Conservation (phyloP, 2,797 vertebrate species). For the Philypnodon macrostomus region DNA sequence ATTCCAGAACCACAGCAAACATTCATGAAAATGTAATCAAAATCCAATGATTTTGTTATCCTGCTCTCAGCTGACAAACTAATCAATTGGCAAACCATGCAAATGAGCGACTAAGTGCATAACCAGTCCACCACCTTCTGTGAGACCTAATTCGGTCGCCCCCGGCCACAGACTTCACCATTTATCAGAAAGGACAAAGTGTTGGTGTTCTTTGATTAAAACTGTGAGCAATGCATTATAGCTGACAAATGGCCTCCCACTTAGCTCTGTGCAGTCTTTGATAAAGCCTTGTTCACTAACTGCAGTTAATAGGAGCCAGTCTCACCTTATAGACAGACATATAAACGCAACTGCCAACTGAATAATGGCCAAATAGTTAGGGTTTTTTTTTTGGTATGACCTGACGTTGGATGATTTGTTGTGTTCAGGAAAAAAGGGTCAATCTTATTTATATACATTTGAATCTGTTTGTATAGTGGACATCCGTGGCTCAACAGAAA, state of each 20-base stretch:
- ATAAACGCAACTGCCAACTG: slow-evolving; percentile 37
- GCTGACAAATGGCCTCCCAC: slow-evolving; percentile 65
- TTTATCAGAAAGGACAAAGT: slow-evolving; percentile 70
- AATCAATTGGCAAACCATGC: neutral
- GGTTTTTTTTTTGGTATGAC: neutral
- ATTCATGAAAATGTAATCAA: too few species aligned
- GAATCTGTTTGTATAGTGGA: too few species aligned
- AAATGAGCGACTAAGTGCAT: slow-evolving; percentile 1
- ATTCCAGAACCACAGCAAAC: too few species aligned
- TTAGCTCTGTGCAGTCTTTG: slow-evolving; percentile 50
- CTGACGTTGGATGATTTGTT: slow-evolving; percentile 3
- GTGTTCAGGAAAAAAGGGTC: too few species aligned
- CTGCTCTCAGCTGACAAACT: too few species aligned
- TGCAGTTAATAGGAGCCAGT: slow-evolving; percentile 43
- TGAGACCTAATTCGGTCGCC: slow-evolving; percentile 16
- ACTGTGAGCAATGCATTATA: slow-evolving; percentile 56
- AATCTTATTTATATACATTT: too few species aligned
- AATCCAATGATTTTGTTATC: too few species aligned
- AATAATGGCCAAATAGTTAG: slow-evolving; percentile 22
- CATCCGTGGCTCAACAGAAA: slow-evolving; percentile 10
- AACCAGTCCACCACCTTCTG: slow-evolving; percentile 17
- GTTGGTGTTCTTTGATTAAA: slow-evolving; percentile 69
- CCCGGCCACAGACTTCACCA: slow-evolving; percentile 31
- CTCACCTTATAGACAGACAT: slow-evolving; percentile 43
- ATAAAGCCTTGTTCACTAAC: slow-evolving; percentile 51